A percentile compares a stretch with the other conserved stretches of the same genome.
Conservation (phyloP, 2,888 invertebrate genomes). For the Aproaerema taeniolella region DNA sequence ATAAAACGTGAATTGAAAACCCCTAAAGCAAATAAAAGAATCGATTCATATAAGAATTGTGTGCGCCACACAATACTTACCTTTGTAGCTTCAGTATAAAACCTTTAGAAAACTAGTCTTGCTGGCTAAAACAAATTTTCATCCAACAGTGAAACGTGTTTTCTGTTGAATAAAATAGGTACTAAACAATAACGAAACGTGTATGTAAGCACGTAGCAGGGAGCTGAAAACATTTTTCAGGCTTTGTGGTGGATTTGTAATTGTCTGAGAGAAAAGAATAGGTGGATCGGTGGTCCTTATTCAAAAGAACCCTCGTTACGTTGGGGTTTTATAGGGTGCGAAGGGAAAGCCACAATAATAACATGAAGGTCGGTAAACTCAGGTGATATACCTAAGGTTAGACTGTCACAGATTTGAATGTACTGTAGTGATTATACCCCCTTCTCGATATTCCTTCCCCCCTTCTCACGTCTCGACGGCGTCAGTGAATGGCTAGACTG, state of each 20-base stretch:
- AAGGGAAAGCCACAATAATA: slow-evolving; percentile 23
- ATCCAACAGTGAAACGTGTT: too few relatives aligned
- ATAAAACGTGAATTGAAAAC: too few relatives aligned
- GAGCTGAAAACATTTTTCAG: slow-evolving; percentile 9
- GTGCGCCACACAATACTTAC: too few relatives aligned
- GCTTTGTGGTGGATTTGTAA: slow-evolving; percentile 8
- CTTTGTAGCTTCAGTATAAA: too few relatives aligned
- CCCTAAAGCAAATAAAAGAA: too few relatives aligned
- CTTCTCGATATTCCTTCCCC: slow-evolving; percentile 20
- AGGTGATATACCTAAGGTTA: slow-evolving; percentile 15
- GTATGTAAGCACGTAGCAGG: slow-evolving; percentile 3
- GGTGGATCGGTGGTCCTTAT: slow-evolving; percentile 15
- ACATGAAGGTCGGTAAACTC: slow-evolving; percentile 24
- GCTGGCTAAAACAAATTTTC: too few relatives aligned
- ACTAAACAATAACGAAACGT: too few relatives aligned
- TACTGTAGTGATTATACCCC: background rate
- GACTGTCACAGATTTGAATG: background rate
- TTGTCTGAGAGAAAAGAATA: slow-evolving; percentile 8
- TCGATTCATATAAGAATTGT: too few relatives aligned
- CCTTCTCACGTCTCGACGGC: slow-evolving; percentile 32
- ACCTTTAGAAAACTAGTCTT: too few relatives aligned
- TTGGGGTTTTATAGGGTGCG: slow-evolving; percentile 20
- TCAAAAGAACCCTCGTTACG: slow-evolving; percentile 21
- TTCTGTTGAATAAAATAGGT: too few relatives aligned
- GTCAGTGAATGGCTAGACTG: slow-evolving; percentile 55